Evolutionary conservation across 1,140 invertebrate genomes (phyloP), one percentile per base, ranked within the genome.

Genomic region (Diuraphis noxia): DNA sequence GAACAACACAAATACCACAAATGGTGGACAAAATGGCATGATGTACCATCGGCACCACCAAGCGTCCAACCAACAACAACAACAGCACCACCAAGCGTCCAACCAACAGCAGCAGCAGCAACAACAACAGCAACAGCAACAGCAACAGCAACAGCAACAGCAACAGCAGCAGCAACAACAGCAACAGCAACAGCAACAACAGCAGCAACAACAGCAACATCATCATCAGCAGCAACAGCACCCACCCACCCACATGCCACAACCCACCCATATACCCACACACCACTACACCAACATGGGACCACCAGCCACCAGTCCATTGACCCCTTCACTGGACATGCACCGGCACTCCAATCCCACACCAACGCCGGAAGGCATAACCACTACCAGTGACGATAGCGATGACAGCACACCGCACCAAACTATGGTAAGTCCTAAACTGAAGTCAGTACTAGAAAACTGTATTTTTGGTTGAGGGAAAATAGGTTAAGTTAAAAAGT

Each of bases 321-420:
- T 92, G 36, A 92, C 88, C 41, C 89, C 92, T 43, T 92, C 91
- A 10, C 92, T 95, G 93, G 94, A 94, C 94, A 95, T 92, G 94
- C 92, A 93, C 95, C 93, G 94, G 94, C 52, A 95, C 95, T 92
- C 95, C 95, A 36, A 95, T 94, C 95, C 94, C 25, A 95, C 94
- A 41, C 93, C 93, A n/a, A 94, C 95, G 56, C 95, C 94, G 40
- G 94, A 94, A 85, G 95, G 92, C 3, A 93, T 95, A 88, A 95
- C 95, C 49, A 96, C 96, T 46, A 97, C 97, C 21, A 97, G 97
- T 94, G 97, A 98, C 93, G 97, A 98, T 93, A 97, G 97, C 93
- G 97, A 98, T 94, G 97, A 98, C 93, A 97, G 96, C 94, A 96
- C 97, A 38, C 97, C 97, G 56, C 96, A 96, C 93, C 94, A 95